Evolutionary conservation across 2,113 vertebrate species (phyloP).

Genomic region (Clarias gariepinus): DNA sequence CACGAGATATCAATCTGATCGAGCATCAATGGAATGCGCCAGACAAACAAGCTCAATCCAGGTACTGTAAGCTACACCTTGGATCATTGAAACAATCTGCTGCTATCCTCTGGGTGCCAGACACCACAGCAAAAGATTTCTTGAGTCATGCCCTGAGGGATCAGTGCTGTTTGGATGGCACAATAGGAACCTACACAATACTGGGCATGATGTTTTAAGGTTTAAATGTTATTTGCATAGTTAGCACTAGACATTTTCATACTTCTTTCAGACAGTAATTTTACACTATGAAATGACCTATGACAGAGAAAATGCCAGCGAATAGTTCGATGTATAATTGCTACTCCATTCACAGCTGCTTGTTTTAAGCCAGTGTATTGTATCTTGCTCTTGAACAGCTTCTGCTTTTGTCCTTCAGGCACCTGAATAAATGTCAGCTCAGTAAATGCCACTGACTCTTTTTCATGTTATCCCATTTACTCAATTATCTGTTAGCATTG

Average conservation of each 20-base stretch:
- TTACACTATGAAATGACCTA: neutral
- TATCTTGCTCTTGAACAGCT: constrained; percentile 32
- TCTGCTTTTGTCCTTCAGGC: constrained; percentile 34
- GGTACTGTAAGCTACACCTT: too few relatives aligned
- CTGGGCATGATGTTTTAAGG: too few relatives aligned
- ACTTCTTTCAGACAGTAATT: neutral
- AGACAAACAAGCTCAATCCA: too few relatives aligned
- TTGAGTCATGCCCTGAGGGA: too few relatives aligned
- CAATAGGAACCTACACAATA: too few relatives aligned
- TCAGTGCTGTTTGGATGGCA: too few relatives aligned
- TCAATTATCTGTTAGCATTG: constrained; percentile 47
- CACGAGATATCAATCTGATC: too few relatives aligned
- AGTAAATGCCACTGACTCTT: constrained; percentile 24
- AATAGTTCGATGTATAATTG: neutral
- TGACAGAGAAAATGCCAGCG: neutral
- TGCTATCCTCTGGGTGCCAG: too few relatives aligned
- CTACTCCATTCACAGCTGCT: neutral
- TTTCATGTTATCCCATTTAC: constrained; percentile 50
- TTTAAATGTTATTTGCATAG: neutral
- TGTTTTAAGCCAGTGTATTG: constrained; percentile 19
- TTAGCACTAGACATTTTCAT: neutral
- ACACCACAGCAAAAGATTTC: too few relatives aligned
- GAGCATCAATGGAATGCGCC: too few relatives aligned
- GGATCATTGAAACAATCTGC: too few relatives aligned
- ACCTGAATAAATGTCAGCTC: constrained; percentile 27